These are phyloP conservation scores for Paedocypris sp. DNA, from an alignment of 2,113 vertebrate species.

Conservation along the genomic window DNA sequence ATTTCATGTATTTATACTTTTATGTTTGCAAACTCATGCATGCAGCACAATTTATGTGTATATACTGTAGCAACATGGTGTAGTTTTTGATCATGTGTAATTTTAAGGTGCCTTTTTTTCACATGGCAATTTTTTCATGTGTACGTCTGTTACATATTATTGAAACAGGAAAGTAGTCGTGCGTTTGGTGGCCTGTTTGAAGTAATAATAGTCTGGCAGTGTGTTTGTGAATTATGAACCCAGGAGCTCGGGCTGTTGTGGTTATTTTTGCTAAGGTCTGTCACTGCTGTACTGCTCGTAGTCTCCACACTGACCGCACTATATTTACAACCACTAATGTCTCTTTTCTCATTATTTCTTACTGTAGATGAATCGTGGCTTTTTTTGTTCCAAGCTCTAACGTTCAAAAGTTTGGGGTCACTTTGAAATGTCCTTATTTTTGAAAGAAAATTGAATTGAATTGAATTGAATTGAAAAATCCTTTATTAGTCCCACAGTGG, in stretches of 20 bases:
- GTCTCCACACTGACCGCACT: conserved; percentile 26
- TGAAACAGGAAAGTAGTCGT: not conserved
- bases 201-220: conserved; percentile 23
- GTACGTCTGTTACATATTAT: not conserved
- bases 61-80: no score
- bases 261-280: conserved; percentile 31
- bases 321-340: conserved; percentile 25
- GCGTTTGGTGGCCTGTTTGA: not conserved
- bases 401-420: no score
- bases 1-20: no score
- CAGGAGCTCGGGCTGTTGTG: conserved; percentile 10
- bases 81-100: no score
- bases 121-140: no score
- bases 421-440: no score
- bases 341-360: conserved; percentile 5
- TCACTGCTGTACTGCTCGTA: conserved; percentile 17
- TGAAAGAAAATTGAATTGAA: no score
- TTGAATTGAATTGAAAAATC: no score
- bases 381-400: conserved; percentile 1
- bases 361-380: conserved; percentile 1
- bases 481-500: no score
- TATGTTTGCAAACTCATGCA: no score
- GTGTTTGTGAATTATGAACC: conserved; percentile 34
- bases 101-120: no score
- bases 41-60: no score